Evolutionary conservation across 2,113 vertebrate genomes (phyloP).

Genomic region (Pteronura brasiliensis): DNA sequence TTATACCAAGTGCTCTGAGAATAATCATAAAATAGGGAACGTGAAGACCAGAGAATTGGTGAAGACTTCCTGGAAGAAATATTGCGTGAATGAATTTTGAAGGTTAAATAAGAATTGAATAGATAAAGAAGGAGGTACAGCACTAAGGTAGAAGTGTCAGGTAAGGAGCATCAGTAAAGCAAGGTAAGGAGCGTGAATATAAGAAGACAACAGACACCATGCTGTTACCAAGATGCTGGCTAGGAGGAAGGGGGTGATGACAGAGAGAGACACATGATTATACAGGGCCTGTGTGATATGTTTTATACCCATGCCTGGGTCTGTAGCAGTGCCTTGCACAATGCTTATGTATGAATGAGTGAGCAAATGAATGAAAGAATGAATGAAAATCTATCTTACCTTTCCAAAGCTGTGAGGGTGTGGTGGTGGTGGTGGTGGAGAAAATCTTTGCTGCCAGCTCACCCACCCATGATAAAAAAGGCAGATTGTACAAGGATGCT

Average conservation of each 20-base stretch:
- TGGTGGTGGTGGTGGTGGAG: no score
- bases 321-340: background rate
- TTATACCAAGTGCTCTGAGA: background rate
- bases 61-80: background rate
- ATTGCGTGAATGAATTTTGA: background rate
- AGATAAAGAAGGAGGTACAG: background rate
- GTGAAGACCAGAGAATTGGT: background rate
- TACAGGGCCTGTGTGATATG: background rate
- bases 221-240: background rate
- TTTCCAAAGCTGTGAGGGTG: background rate
- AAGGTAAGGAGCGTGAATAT: background rate
- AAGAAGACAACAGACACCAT: background rate
- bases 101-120: background rate
- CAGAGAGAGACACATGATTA: background rate
- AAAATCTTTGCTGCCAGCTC: background rate
- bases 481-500: background rate
- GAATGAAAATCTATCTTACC: background rate
- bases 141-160: background rate
- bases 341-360: background rate
- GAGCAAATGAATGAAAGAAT: background rate
- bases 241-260: background rate
- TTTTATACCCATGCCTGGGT: background rate
- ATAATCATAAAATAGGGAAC: background rate
- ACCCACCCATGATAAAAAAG: background rate
- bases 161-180: background rate